A percentile compares a stretch with the other conserved stretches of the same genome.
phyloP scores from a whole-genome alignment of 2,888 invertebrate species.

The Hetaerina titia region DNA sequence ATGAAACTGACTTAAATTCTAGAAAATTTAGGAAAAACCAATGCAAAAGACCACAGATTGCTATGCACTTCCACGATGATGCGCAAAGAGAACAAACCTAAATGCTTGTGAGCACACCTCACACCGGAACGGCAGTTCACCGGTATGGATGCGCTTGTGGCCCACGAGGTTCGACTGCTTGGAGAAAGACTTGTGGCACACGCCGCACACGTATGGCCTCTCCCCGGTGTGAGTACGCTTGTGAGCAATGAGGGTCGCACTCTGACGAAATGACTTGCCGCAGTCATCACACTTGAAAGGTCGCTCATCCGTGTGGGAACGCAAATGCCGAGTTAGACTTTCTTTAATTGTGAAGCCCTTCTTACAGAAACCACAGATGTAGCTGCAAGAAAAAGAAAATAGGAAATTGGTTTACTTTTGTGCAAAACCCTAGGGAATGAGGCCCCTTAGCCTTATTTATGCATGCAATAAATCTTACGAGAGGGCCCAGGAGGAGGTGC shows the following conservation, averaged over 20 bases:
- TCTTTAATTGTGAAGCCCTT: slow-evolving; percentile 53
- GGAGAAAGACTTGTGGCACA: slow-evolving; percentile 51
- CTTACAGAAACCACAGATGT: slow-evolving; percentile 60
- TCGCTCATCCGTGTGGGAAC: slow-evolving; percentile 44
- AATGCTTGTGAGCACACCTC: slow-evolving; percentile 54
- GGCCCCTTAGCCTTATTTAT: too few species aligned
- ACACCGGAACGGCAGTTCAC: slow-evolving; percentile 47
- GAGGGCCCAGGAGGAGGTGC: too few species aligned
- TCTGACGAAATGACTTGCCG: slow-evolving; percentile 57
- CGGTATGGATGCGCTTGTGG: slow-evolving; percentile 37
- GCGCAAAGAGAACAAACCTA: background rate
- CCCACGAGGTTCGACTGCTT: slow-evolving; percentile 59
- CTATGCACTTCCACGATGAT: background rate
- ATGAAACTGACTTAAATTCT: too few species aligned
- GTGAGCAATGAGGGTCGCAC: slow-evolving; percentile 48
- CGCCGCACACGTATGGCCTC: slow-evolving; percentile 24
- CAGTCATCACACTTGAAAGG: slow-evolving; percentile 57
- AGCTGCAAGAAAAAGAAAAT: background rate
- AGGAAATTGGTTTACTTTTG: background rate
- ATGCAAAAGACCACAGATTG: too few species aligned
- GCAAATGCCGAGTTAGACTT: slow-evolving; percentile 35
- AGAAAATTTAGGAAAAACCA: too few species aligned
- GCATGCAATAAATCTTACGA: too few species aligned
- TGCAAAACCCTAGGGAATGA: background rate
- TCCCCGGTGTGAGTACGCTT: slow-evolving; percentile 53